Base-by-base conservation (phyloP, 2,888 invertebrate species). In the Standfussiana lucernea region DNA sequence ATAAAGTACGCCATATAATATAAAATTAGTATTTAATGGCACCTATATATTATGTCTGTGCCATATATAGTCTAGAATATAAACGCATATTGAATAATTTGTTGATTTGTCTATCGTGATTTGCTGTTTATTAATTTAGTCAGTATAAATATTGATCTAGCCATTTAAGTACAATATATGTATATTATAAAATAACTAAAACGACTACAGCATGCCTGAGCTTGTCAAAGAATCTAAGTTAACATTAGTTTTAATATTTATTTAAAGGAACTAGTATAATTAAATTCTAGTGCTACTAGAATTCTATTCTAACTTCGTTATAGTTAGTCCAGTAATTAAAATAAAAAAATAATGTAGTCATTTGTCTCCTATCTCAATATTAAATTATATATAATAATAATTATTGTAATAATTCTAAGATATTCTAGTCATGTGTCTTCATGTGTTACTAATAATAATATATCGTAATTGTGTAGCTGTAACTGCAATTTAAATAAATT, bases 251-350 rank as follows among this genome's bases (percentile, higher is more conserved):
- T 6, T 32, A 37, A 74, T 32, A 4, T n/a, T n/a, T 56, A 21
- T 66, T 32, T 77, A 66, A 56, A 56, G 56, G 24, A 56, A 77
- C 24, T 65, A 76, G 13, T n/a, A 28, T 28, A 13, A 53, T n/a
- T 11, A 53, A 53, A 64, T 45, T 18, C 18, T 45, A 77, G 4
- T 37, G n/a, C 24, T 50, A 42, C 11, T 35, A 10, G 35, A n/a
- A n/a, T n/a, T n/a, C n/a, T n/a, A n/a, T n/a, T n/a, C n/a, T 6
- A 64, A 75, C 24, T 45, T 35, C 2, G 24, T 28, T 0, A 13
- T 7, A 21, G 0, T 21, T 50, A 42, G 24, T 45, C 15, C n/a
- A 21, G 3, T n/a, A 21, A n/a, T 50, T n/a, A 6, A 50, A 42
- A 64, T 24, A 40, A 40, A 75, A 24, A 18, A 2, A 74, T 74